A percentile compares a stretch with the other conserved stretches of the same genome.
These are phyloP conservation scores for Ditylenchus weischeri DNA, from an alignment of 2,888 invertebrate species.

Conservation along the genomic window DNA sequence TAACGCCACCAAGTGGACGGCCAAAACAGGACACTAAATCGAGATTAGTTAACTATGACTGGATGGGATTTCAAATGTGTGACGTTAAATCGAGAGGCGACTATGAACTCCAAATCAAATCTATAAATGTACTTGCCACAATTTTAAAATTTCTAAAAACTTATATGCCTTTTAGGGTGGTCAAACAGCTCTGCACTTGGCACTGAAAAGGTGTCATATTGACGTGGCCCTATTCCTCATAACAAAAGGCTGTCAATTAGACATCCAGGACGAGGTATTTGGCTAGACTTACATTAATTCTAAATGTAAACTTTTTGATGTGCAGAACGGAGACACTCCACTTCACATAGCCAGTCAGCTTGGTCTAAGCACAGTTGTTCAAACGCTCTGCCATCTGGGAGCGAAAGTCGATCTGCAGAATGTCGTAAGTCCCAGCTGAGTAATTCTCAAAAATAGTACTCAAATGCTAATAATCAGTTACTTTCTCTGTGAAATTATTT, in stretches of 20 bases:
- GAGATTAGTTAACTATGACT: too few relatives aligned
- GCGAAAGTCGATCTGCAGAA: conserved; percentile 69
- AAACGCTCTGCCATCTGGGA: conserved; percentile 67
- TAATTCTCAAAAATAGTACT: too few relatives aligned
- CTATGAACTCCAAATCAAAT: too few relatives aligned
- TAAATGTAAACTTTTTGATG: conserved; percentile 1
- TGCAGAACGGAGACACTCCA: conserved; percentile 66
- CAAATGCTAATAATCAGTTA: too few relatives aligned
- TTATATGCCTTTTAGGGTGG: conserved; percentile 59
- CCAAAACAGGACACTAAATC: too few relatives aligned
- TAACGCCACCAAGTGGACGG: too few relatives aligned
- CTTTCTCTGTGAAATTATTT: too few relatives aligned
- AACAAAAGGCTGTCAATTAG: conserved; percentile 66
- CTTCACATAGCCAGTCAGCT: conserved; percentile 67
- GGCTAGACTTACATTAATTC: neutral
- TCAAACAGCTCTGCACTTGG: conserved; percentile 67
- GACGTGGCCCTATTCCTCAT: conserved; percentile 67
- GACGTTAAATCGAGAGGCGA: too few relatives aligned
- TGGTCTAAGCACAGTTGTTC: conserved; percentile 66
- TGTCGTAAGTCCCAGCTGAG: conserved; percentile 54
- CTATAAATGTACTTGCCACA: too few relatives aligned
- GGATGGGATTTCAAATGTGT: too few relatives aligned
- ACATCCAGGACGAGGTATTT: conserved; percentile 58
- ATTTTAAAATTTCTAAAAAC: too few relatives aligned
- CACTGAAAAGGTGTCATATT: conserved; percentile 62